phyloP scores from a whole-genome alignment of 2,797 vertebrate species.

The Urophycis tenuis region DNA sequence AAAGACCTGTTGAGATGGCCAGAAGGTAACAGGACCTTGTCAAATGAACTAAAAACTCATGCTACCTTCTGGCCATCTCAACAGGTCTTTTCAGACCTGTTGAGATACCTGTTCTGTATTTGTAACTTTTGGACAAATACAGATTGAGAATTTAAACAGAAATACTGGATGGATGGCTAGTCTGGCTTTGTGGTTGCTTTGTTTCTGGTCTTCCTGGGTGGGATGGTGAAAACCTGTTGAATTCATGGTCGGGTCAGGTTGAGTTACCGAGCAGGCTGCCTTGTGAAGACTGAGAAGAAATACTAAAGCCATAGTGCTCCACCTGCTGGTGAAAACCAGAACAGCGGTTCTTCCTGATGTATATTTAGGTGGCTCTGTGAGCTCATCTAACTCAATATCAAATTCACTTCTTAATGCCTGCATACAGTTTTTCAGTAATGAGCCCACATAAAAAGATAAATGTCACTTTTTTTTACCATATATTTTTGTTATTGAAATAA shows the following conservation, averaged over 20 bases:
- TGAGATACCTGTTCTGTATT: no score
- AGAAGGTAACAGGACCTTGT: no score
- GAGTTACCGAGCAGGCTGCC: conserved; percentile 17
- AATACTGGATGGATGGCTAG: background rate
- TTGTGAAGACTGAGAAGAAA: conserved; percentile 16
- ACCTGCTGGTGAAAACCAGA: conserved; percentile 53
- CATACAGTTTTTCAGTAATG: background rate
- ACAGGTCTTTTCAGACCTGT: background rate
- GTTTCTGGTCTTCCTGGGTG: no score
- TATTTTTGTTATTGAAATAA: background rate
- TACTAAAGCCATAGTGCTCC: conserved; percentile 44
- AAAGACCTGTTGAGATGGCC: no score
- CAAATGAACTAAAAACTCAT: no score
- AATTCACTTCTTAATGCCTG: background rate
- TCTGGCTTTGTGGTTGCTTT: background rate
- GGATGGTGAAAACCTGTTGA: conserved; percentile 51
- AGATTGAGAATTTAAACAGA: background rate
- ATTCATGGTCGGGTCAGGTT: background rate
- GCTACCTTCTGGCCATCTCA: no score
- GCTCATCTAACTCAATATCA: background rate
- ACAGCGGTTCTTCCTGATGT: background rate
- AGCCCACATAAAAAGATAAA: background rate
- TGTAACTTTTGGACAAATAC: background rate
- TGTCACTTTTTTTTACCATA: background rate
- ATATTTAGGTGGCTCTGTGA: background rate